Evolutionary conservation across 2,797 vertebrate species (phyloP), one percentile per base, ranked within the genome.

Genomic region (Taenioides sp.): DNA sequence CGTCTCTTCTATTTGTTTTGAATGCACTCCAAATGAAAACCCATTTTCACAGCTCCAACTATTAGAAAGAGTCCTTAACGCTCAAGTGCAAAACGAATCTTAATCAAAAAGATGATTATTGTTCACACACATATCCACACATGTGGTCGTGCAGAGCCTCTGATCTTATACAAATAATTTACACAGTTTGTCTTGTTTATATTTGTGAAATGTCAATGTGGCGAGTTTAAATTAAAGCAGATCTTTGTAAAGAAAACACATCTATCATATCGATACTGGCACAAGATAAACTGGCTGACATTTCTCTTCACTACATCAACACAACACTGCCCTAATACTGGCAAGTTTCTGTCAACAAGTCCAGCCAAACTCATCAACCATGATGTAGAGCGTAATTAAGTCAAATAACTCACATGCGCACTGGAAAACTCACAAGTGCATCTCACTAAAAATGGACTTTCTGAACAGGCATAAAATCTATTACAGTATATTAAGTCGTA

Each of bases 31-130:
- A 88, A 88, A 84, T 86, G 80, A 89, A 90, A 92, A 89, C 83
- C 86, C 86, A 91, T 91, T 89, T 65, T 90, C 84, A 86, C 78
- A 77, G 78, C 83, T 80, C 50, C 69, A 80, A 60, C 85, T 84
- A 84, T 91, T 88, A 86, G 74, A 89, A 79, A 83, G 69, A 81
- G 70, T 78, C 82, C 83, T 88, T 73, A 62, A 74, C 57, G 80
- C 65, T 89, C 81, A 87, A 92, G 89, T 85, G 80, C 81, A 89
- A 89, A 91, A 71, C 69, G 67, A 89, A 88, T 80, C 78, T 83
- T 90, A 89, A 93, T 92, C 89, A 91, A 72, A 81, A 47, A 86
- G 88, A 91, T 81, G 71, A 91, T 88, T 86, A 91, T 87, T 89
- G 81, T 82, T 75, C 67, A 11, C 25, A n/a, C 23, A 31, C 47